phyloP scores from a whole-genome alignment of 2,113 vertebrate species.

The Chaetodon auriga region DNA sequence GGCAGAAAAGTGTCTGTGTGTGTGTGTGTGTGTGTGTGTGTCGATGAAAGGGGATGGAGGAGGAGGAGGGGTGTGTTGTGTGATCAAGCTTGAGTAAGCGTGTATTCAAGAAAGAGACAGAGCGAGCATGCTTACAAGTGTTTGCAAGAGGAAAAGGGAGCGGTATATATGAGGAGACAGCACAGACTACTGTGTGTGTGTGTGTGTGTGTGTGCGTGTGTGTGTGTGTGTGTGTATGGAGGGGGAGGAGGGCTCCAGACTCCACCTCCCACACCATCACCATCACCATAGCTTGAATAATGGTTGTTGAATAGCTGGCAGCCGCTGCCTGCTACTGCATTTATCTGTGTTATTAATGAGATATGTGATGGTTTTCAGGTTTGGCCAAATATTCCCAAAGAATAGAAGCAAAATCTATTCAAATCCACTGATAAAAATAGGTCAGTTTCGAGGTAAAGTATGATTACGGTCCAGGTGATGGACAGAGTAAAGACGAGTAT shows the following conservation, averaged over 20 bases:
- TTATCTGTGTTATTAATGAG: conserved; percentile 52
- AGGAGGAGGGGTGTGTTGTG: conserved; percentile 31
- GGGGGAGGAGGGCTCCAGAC: conserved; percentile 68
- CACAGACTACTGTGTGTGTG: conserved; percentile 35
- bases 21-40: conserved; percentile 20
- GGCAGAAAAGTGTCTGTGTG: conserved; percentile 35
- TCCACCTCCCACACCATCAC: conserved; percentile 80
- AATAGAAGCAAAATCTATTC: not conserved
- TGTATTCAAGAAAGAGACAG: not conserved
- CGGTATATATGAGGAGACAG: conserved; percentile 31
- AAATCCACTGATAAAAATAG: not conserved
- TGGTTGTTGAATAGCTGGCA: conserved; percentile 70
- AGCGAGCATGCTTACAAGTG: conserved; percentile 16
- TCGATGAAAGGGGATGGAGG: conserved; percentile 12
- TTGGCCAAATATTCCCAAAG: not conserved
- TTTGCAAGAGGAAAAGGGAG: conserved; percentile 40
- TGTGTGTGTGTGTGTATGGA: conserved; percentile 41
- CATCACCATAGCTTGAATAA: conserved; percentile 77
- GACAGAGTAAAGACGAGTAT: not conserved
- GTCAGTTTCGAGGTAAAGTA: conserved; percentile 3
- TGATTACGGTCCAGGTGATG: not conserved
- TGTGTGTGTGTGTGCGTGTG: conserved; percentile 41
- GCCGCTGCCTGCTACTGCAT: conserved; percentile 50
- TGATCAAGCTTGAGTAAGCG: not conserved
- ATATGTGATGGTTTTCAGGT: not conserved